These are phyloP conservation scores for Rhopilema esculentum DNA, from an alignment of 30 jellyfish, hydroid and myxozoan genomes.

Conservation along the genomic window DNA sequence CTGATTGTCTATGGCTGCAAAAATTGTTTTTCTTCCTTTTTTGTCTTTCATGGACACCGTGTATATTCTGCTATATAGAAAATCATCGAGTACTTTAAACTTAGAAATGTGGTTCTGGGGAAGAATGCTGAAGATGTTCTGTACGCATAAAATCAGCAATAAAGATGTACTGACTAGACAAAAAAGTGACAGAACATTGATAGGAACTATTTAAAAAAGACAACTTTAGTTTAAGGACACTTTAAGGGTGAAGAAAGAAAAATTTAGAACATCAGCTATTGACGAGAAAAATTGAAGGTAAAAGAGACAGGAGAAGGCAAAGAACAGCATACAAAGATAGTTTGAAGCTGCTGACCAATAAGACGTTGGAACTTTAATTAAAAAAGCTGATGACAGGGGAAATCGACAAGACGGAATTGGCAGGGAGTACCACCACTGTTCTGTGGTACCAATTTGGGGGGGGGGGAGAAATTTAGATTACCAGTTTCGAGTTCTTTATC, in stretches of 20 bases:
- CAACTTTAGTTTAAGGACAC: conserved; percentile 4
- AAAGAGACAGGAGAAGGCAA: too few species aligned
- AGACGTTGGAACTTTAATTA: too few species aligned
- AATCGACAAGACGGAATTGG: too few species aligned
- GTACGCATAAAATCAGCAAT: conserved; percentile 13
- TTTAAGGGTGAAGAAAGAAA: not conserved
- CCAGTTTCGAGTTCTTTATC: too few species aligned
- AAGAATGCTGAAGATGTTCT: conserved; percentile 5
- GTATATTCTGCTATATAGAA: not conserved
- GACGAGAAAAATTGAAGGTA: not conserved
- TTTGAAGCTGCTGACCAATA: too few species aligned
- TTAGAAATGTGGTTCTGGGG: conserved; percentile 33
- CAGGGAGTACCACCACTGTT: too few species aligned
- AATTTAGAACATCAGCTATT: not conserved
- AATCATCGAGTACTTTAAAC: too few species aligned
- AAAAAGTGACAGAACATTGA: not conserved
- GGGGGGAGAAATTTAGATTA: too few species aligned
- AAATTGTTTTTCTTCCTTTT: not conserved
- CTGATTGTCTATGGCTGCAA: not conserved
- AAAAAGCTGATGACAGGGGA: too few species aligned
- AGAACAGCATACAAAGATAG: too few species aligned
- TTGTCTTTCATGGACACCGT: not conserved
- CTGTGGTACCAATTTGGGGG: too few species aligned
- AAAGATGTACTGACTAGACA: not conserved
- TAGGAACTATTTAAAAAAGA: not conserved